Evolutionary conservation across 1,140 invertebrate species (phyloP).

Genomic region (Rhopalosiphum maidis): DNA sequence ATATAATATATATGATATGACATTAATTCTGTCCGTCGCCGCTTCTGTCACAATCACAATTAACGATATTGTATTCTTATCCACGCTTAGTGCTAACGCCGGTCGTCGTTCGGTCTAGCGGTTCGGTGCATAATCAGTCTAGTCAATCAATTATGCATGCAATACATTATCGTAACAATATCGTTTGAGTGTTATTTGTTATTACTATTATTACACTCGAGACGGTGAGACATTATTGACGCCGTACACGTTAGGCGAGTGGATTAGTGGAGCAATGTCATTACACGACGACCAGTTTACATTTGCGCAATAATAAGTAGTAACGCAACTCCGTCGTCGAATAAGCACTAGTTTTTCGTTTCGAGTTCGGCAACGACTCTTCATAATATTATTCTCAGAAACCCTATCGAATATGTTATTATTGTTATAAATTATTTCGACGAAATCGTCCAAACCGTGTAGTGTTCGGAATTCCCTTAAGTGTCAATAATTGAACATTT

Average conservation of each 20-base stretch:
- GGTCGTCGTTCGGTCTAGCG: background rate
- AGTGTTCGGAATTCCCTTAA: background rate
- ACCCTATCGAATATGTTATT: background rate
- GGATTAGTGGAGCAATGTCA: background rate
- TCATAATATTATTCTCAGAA: background rate
- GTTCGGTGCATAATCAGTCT: background rate
- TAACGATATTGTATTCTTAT: background rate
- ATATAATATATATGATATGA: background rate
- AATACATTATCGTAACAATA: background rate
- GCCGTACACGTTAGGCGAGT: background rate
- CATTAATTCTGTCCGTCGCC: background rate
- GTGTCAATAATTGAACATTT: background rate
- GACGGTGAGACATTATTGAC: background rate
- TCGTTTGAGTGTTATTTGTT: background rate
- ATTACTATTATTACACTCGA: background rate
- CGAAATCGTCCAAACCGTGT: background rate
- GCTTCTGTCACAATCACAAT: background rate
- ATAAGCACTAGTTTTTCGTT: background rate
- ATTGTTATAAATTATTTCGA: background rate
- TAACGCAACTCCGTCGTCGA: background rate
- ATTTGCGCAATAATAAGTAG: background rate
- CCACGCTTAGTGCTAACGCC: background rate
- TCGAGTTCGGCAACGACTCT: background rate
- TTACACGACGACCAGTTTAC: background rate
- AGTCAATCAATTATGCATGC: background rate